Percentiles rank a stretch among this genome's conserved stretches.
phyloP scores from a whole-genome alignment of 1,140 invertebrate species.

The Diabrotica undecimpunctata region DNA sequence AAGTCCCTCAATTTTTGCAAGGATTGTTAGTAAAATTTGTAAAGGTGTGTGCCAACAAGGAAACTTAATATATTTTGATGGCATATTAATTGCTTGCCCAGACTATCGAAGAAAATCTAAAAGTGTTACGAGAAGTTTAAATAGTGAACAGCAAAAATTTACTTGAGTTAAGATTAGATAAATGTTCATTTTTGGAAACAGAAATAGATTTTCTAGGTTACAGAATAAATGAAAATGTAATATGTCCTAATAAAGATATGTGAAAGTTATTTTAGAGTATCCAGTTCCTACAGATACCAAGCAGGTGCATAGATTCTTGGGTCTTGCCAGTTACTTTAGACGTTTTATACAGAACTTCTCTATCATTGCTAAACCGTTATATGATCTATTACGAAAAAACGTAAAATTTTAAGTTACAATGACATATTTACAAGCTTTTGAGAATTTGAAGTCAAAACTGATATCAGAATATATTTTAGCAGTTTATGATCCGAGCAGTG shows the following conservation, averaged over 20 bases:
- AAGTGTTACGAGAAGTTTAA: slow-evolving; percentile 23
- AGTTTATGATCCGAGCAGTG: slow-evolving; percentile 16
- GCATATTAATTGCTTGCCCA: slow-evolving; percentile 27
- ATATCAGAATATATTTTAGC: slow-evolving; percentile 15
- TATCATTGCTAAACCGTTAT: slow-evolving; percentile 33
- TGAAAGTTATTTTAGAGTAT: slow-evolving; percentile 19
- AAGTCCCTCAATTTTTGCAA: not conserved
- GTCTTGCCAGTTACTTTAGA: slow-evolving; percentile 29
- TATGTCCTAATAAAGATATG: slow-evolving; percentile 17
- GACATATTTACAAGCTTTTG: slow-evolving; percentile 30
- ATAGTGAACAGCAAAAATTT: slow-evolving; percentile 20
- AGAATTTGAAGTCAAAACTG: slow-evolving; percentile 25
- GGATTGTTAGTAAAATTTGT: slow-evolving; percentile 4
- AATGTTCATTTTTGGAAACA: slow-evolving; percentile 23
- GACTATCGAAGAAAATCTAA: slow-evolving; percentile 21
- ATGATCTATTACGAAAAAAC: slow-evolving; percentile 36
- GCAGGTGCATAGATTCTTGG: slow-evolving; percentile 24
- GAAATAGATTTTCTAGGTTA: slow-evolving; percentile 30
- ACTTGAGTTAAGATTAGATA: slow-evolving; percentile 29
- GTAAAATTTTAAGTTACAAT: slow-evolving; percentile 29
- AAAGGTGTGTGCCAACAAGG: not conserved
- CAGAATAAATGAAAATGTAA: slow-evolving; percentile 23
- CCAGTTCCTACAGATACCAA: slow-evolving; percentile 21
- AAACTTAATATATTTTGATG: slow-evolving; percentile 26
- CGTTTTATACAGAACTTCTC: slow-evolving; percentile 33